Evolutionary conservation across 2,888 invertebrate genomes (phyloP).

Genomic region (Cylindroiulus punctatus): DNA sequence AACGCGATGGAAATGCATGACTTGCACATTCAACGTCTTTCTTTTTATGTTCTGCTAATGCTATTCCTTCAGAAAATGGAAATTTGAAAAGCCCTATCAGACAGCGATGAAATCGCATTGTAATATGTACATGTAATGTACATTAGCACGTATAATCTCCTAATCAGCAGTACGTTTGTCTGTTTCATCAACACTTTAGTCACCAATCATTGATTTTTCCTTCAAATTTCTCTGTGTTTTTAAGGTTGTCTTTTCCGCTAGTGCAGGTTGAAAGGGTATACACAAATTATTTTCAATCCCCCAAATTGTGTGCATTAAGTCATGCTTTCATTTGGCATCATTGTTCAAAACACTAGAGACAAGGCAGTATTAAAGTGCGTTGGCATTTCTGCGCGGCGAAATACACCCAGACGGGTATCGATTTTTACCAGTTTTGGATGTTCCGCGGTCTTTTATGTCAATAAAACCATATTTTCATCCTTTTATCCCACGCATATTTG

Average conservation of each 20-base stretch:
- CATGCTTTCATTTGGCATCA: not conserved
- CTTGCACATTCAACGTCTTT: no score
- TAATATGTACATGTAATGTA: no score
- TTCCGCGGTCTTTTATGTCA: not conserved
- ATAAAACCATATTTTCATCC: not conserved
- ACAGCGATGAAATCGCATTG: no score
- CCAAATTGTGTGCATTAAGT: constrained; percentile 9
- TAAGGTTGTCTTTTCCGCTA: not conserved
- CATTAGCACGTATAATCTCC: no score
- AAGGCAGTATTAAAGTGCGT: not conserved
- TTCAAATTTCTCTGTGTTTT: not conserved
- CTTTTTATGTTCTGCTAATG: no score
- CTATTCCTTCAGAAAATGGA: no score
- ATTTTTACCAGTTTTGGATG: not conserved
- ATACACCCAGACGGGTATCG: not conserved
- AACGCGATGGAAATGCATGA: no score
- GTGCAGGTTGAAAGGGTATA: not conserved
- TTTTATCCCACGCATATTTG: no score
- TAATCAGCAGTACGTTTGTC: no score
- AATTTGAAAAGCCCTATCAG: no score
- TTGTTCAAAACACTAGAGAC: constrained; percentile 10
- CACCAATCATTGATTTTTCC: not conserved
- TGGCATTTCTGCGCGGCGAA: not conserved
- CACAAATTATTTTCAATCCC: not conserved
- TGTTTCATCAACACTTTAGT: not conserved